Evolutionary conservation across 2,888 invertebrate genomes (phyloP), one percentile per base, ranked within the genome.

Genomic region (Drosophila histrio): DNA sequence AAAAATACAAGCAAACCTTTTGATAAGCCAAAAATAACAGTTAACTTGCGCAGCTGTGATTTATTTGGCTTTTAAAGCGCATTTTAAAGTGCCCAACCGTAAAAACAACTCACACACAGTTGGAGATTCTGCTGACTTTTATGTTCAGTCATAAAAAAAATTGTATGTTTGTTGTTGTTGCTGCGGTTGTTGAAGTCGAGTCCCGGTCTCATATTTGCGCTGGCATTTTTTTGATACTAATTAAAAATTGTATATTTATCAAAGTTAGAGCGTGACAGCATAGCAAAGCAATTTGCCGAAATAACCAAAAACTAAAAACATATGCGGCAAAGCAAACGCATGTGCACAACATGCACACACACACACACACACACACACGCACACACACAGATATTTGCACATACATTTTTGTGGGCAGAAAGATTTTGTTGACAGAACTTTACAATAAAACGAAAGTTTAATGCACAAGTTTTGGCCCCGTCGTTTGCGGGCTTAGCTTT

Each of bases 381-480:
- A 43, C 6, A 38, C 6, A 32, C 15, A 34, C 19, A 36, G 13
- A 50, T 22, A 7, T 5, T 19, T 0, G 38, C 32, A 53, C 5
- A 43, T 7, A 43, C 6, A 69, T 85, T 67, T 80, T 72, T 63
- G 87, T 50, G 54, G 64, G 62, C 58, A 65, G 44, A 79, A 85
- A 73, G 82, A 85, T 72, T 76, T 73, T 87, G 88, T 85, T 87
- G 89, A 85, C 82, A 87, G 79, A 73, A 84, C 22, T 83, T 88
- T 83, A 87, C 88, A 87, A 87, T 88, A 87, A 83, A 83, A 80
- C 71, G 71, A 83, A 88, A 83, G 87, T 88, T 83, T 71, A 83
- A 83, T 88, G 87, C 78, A 88, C 69, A 83, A 88, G 88, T 83
- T 83, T 69, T 60, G 58, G 41, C 58, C 53, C 57, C 53, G 24